These are phyloP conservation scores for Sander vitreus DNA, from an alignment of 2,113 vertebrate species.

Conservation along the genomic window DNA sequence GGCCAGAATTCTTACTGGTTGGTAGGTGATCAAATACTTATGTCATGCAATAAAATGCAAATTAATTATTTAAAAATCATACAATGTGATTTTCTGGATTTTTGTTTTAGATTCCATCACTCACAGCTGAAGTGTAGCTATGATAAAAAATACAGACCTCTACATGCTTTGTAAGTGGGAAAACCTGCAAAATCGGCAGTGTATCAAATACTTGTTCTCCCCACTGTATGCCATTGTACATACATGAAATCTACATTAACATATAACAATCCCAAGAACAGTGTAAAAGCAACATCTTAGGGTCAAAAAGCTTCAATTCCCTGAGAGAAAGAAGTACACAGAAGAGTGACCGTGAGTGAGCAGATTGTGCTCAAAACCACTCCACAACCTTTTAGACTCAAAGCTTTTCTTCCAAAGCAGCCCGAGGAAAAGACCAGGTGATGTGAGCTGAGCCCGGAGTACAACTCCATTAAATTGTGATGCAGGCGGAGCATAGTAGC, in stretches of 20 bases:
- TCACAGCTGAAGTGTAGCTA: too few species aligned
- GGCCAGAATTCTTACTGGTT: too few species aligned
- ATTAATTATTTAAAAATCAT: too few species aligned
- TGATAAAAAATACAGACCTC: too few species aligned
- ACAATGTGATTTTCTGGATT: too few species aligned
- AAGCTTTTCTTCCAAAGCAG: conserved; percentile 16
- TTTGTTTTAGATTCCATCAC: too few species aligned
- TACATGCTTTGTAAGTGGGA: too few species aligned
- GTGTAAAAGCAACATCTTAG: conserved; percentile 2
- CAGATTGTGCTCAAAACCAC: conserved; percentile 5
- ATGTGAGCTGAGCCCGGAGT: conserved; percentile 8
- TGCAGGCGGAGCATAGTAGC: neutral
- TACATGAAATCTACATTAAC: neutral
- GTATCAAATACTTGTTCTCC: too few species aligned
- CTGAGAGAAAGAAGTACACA: conserved; percentile 19
- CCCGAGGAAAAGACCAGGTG: neutral
- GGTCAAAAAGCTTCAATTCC: conserved; percentile 17
- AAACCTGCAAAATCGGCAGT: too few species aligned
- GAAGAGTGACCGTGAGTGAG: conserved; percentile 2
- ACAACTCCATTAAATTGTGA: conserved; percentile 29
- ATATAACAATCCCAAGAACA: neutral
- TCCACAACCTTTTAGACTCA: conserved; percentile 34
- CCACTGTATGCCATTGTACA: neutral
- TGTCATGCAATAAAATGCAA: too few species aligned
- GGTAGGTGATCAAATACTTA: too few species aligned